These are phyloP conservation scores for Hipposideros larvatus DNA, from an alignment of 2,797 vertebrate species.

Conservation along the genomic window DNA sequence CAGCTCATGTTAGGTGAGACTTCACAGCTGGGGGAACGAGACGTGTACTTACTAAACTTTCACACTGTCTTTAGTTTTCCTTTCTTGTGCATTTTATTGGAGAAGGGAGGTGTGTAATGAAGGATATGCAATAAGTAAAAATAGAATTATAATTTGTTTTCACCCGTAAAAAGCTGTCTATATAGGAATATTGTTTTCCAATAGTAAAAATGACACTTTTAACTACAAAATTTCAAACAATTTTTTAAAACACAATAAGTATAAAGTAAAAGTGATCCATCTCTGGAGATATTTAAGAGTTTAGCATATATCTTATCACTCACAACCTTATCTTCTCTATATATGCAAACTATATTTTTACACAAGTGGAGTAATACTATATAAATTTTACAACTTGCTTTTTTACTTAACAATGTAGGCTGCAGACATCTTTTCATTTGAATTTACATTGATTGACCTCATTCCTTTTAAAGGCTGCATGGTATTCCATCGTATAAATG, in stretches of 20 bases:
- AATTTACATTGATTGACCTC: not conserved
- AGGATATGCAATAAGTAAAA: not conserved
- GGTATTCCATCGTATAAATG: not conserved
- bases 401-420: not conserved
- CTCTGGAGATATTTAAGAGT: not conserved
- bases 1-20: no score
- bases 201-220: not conserved
- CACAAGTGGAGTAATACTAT: not conserved
- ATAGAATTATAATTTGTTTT: not conserved
- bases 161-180: not conserved
- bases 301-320: not conserved
- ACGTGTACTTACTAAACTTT: not conserved
- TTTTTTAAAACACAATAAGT: conserved; percentile 35
- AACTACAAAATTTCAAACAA: conserved; percentile 17
- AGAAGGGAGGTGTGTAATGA: not conserved
- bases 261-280: not conserved
- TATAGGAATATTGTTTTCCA: not conserved
- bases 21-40: not conserved
- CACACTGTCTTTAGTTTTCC: not conserved
- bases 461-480: not conserved
- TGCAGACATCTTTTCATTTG: not conserved
- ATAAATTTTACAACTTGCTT: not conserved
- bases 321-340: not conserved
- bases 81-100: not conserved
- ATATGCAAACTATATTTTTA: not conserved